Conservation (phyloP, 2,113 vertebrate genomes). For the Erythrocercus mccallii region DNA sequence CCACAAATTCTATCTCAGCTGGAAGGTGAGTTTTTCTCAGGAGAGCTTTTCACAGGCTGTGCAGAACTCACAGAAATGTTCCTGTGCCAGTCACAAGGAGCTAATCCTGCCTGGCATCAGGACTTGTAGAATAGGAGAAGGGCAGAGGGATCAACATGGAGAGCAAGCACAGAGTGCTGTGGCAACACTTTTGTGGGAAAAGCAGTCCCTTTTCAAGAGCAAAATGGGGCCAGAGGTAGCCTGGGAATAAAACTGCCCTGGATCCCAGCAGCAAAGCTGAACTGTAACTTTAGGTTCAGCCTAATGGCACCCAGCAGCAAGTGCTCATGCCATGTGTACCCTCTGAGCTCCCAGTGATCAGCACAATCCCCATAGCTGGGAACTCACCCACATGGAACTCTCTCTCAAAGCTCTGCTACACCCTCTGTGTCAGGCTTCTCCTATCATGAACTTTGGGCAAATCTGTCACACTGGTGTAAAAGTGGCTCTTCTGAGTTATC, state of each 20-base stretch:
- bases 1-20: accelerated
- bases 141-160: neutral
- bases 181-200: neutral
- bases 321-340: accelerated
- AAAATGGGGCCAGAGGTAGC: neutral
- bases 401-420: neutral
- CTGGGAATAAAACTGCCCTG: neutral
- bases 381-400: accelerated
- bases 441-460: accelerated
- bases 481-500: neutral
- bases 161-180: neutral
- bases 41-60: neutral
- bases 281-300: neutral
- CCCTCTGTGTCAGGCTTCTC: neutral
- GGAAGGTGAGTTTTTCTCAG: neutral
- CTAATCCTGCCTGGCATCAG: neutral
- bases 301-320: neutral
- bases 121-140: neutral
- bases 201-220: neutral
- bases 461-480: too few relatives aligned
- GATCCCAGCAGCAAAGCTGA: neutral
- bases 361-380: accelerated
- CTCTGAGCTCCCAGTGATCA: neutral
- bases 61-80: neutral
- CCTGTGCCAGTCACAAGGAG: too few relatives aligned